phyloP scores from a whole-genome alignment of 2,113 vertebrate species.

The Cinclus cinclus region DNA sequence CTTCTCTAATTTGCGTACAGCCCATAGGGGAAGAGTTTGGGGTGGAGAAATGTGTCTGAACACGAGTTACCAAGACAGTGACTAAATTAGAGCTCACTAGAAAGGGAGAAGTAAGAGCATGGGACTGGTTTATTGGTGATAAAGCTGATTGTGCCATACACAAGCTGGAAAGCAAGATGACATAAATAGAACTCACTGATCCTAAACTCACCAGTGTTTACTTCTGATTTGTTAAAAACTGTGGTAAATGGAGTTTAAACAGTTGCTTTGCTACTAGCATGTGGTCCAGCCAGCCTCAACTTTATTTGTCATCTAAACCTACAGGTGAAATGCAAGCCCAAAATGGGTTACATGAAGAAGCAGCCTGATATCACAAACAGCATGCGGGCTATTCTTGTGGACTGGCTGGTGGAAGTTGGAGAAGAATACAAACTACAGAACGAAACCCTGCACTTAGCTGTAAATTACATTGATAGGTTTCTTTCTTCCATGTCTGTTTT shows the following conservation, averaged over 20 bases:
- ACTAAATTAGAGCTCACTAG: neutral
- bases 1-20: neutral
- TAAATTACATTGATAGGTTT: constrained; percentile 98
- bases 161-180: neutral
- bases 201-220: neutral
- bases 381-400: constrained; percentile 96
- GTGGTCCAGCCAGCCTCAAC: neutral
- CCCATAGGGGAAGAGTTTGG: too few species aligned
- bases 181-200: neutral
- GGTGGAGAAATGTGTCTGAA: neutral
- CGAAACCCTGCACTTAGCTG: constrained; percentile 93
- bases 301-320: neutral
- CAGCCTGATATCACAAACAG: constrained; percentile 96
- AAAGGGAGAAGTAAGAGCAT: neutral
- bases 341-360: constrained; percentile 94
- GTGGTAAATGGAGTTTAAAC: neutral
- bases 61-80: neutral
- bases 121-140: neutral
- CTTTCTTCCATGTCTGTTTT: constrained; percentile 98
- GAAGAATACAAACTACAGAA: constrained; percentile 98
- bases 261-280: neutral
- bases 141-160: neutral
- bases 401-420: constrained; percentile 98
- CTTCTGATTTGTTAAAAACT: neutral
- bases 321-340: constrained; percentile 90